A percentile compares a stretch with the other conserved stretches of the same genome.
Evolutionary conservation across 2,797 vertebrate species (phyloP).

Genomic region (Pelobates cultripes): DNA sequence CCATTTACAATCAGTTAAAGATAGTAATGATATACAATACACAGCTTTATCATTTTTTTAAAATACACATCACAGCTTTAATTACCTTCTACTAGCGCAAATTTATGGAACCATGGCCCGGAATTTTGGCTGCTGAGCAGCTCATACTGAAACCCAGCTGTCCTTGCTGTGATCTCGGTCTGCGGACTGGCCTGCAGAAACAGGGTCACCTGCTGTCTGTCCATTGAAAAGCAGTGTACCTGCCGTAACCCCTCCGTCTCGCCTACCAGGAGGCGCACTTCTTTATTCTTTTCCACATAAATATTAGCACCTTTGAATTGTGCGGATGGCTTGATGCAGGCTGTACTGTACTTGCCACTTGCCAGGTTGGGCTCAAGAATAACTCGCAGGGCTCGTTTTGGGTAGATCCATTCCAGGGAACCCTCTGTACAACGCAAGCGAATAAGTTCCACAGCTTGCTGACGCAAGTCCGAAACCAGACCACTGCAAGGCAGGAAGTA

Average conservation of each 20-base stretch:
- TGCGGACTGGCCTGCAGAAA: slow-evolving; percentile 78
- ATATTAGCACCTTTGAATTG: slow-evolving; percentile 73
- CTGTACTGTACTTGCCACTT: slow-evolving; percentile 56
- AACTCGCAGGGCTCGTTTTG: slow-evolving; percentile 73
- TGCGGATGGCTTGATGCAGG: slow-evolving; percentile 75
- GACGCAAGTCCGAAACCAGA: slow-evolving; percentile 63
- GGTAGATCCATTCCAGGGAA: slow-evolving; percentile 77
- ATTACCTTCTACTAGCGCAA: slow-evolving; percentile 65
- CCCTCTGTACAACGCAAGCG: slow-evolving; percentile 77
- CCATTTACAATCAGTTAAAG: too few species aligned
- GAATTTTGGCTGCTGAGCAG: slow-evolving; percentile 69
- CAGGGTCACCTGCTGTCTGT: slow-evolving; percentile 63
- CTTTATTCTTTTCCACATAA: slow-evolving; percentile 69
- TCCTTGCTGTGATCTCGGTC: slow-evolving; percentile 66
- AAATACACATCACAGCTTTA: too few species aligned
- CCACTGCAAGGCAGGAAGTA: slow-evolving; percentile 64
- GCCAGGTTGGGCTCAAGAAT: slow-evolving; percentile 76
- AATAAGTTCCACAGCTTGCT: slow-evolving; percentile 76
- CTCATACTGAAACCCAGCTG: slow-evolving; percentile 78
- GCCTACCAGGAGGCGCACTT: slow-evolving; percentile 70
- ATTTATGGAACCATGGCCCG: slow-evolving; percentile 51
- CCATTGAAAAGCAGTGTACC: slow-evolving; percentile 74
- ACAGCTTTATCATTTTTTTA: too few species aligned
- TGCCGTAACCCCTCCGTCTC: slow-evolving; percentile 59
- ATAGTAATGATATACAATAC: too few species aligned